Conservation (phyloP, 1,140 invertebrate species). For the Aethina tumida region DNA sequence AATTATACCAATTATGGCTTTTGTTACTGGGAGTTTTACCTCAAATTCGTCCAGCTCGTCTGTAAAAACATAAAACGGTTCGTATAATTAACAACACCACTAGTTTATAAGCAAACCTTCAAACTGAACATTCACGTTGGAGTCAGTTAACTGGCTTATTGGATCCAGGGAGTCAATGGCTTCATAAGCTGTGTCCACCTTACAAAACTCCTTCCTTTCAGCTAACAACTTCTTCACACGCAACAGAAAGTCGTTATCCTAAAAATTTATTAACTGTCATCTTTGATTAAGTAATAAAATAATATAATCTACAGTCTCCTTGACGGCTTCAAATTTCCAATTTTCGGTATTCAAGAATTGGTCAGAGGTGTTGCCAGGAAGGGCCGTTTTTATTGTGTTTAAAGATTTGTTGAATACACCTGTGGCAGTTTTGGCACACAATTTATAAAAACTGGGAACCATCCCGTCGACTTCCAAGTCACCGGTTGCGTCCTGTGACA, state of each 20-base stretch:
- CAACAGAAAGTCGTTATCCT: constrained; percentile 21
- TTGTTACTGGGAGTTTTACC: constrained; percentile 28
- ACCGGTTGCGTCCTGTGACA: constrained; percentile 12
- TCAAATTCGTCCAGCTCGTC: constrained; percentile 35
- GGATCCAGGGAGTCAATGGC: constrained; percentile 31
- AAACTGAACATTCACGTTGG: constrained; percentile 17
- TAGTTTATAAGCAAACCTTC: constrained; percentile 12
- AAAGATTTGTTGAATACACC: constrained; percentile 34
- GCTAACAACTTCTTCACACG: constrained; percentile 27
- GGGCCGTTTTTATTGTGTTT: constrained; percentile 34
- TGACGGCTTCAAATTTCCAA: constrained; percentile 16
- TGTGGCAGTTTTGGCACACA: constrained; percentile 32
- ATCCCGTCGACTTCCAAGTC: constrained; percentile 26
- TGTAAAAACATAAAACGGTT: constrained; percentile 12
- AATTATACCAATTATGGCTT: constrained; percentile 27
- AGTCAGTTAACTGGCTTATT: constrained; percentile 14
- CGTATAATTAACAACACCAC: neutral
- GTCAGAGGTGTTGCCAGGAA: constrained; percentile 26
- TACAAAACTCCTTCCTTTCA: constrained; percentile 33
- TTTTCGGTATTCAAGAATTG: constrained; percentile 15
- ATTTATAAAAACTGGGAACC: constrained; percentile 33
- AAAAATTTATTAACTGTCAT: constrained; percentile 5
- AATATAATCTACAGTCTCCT: neutral
- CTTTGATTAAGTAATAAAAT: neutral
- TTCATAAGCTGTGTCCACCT: constrained; percentile 33